Evolutionary conservation across 2,888 invertebrate genomes (phyloP), one percentile per base, ranked within the genome.

Genomic region (Oeneis ivallda): DNA sequence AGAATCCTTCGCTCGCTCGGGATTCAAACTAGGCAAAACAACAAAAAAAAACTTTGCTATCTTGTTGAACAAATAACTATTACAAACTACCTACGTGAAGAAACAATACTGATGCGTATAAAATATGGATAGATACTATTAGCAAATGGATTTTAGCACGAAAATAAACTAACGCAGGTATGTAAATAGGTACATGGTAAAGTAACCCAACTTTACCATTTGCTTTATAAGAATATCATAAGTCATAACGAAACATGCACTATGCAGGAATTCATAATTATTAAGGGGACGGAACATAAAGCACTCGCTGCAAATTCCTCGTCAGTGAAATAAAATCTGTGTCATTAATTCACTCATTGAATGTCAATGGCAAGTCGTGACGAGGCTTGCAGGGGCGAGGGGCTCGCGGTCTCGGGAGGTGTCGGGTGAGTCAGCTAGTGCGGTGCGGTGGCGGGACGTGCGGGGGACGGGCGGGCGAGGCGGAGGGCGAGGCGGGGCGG

Each of bases 361-460:
- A 52, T 8, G 26, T 2, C 2, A 50, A 13, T 52, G n/a, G 50
- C 32, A n/a, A n/a, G 4, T 52, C 7, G 50, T 52, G 50, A 52
- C 50, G 50, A 52, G 50, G 50, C 50, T 52, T 52, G 26, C 50
- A 32, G 19, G 50, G 52, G 32, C 52, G n/a, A 8, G 53, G n/a
- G 53, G 9, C 53, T 47, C 47, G 6, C 6, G 47, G 47, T 17
- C 47, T 45, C 45, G 45, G 19, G 37, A 53, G 37, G 37, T n/a
- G 54, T 9, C 11, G 32, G 17, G 39, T 54, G 52, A 19, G 75
- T 72, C 72, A 70, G 75, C 72, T 68, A 2, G 17, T 17, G 47
- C 8, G 17, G 47, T 47, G 43, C 71, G 72, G 70, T 68, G 72
- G 71, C 71, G 76, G 71, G 54, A 71, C 15, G 72, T 72, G 75